Base-by-base conservation (phyloP, 92 coral and sea anemone species). In the Actinernus sp. region DNA sequence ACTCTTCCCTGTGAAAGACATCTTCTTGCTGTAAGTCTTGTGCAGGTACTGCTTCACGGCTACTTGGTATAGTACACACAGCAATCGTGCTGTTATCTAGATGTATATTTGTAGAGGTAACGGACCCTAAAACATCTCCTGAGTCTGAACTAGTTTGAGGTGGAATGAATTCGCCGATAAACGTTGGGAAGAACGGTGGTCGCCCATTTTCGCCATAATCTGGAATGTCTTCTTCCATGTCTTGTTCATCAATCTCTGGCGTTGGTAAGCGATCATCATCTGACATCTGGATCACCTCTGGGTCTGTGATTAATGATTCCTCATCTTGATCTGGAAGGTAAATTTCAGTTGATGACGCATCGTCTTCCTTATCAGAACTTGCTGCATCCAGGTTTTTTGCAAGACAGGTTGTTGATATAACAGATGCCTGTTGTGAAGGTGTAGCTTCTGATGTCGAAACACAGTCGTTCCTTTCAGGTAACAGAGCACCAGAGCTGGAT, bases 91-190 rank as follows among this genome's bases (percentile, higher is more conserved):
- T 30, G 32, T 48, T 60, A 44, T 73, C 69, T 23, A 58, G 8
- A 39, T 3, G 55, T 18, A 43, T 36, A 19, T 40, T 31, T 13
- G 65, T 38, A 2, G 78, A 70, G 3, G 78, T 43, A 11, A 64
- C 71, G 16, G 58, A 16, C n/a, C n/a, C n/a, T n/a, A n/a, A n/a
- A n/a, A n/a, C n/a, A 33, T 85, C 81, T 4, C 81, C 55, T 2
- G 71, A 53, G 26, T 75, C 84, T 8, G 48, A 58, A 27, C 47
- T 68, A 19, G 71, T 72, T 12, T 24, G 52, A 30, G 28, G 50
- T 9, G 96, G 93, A 59, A 81, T 73, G 54, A 63, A 86, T 54
- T 63, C 89, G 1, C 89, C 96, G 20, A 80, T 62, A 60, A 81
- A 90, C 2, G 86, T 90, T 41, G 88, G 71, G 58, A 74, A 39